These are phyloP conservation scores for Leptarthrus brevirostris DNA, from an alignment of 2,888 invertebrate species.

Conservation along the genomic window DNA sequence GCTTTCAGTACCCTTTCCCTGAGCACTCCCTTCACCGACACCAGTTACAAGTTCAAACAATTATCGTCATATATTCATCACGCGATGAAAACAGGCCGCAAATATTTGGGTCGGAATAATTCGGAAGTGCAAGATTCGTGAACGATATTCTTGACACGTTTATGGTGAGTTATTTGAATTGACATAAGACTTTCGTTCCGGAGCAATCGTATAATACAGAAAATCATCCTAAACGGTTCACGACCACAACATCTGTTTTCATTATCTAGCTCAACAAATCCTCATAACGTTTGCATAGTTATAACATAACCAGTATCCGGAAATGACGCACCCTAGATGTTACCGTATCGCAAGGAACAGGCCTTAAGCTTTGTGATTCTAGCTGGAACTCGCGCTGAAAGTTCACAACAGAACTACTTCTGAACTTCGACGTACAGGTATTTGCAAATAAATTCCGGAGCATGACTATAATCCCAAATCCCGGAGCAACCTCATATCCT, in stretches of 20 bases:
- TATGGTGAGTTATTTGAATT: constrained; percentile 9
- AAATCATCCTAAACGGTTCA: not conserved
- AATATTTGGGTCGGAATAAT: constrained; percentile 16
- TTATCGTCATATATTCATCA: not conserved
- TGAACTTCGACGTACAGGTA: constrained; percentile 2
- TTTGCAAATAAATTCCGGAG: constrained; percentile 28
- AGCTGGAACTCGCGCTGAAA: not conserved
- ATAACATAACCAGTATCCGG: constrained; percentile 9
- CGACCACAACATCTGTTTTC: constrained; percentile 26
- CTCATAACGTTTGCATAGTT: constrained; percentile 6
- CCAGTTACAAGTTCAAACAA: constrained; percentile 1
- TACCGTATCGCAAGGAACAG: not conserved
- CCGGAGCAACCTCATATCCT: constrained; percentile 29
- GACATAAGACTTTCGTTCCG: not conserved
- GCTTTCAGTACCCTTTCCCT: not conserved
- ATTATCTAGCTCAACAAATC: constrained; percentile 37
- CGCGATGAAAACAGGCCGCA: not conserved
- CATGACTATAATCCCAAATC: not conserved
- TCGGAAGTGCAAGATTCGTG: not conserved
- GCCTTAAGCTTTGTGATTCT: constrained; percentile 10
- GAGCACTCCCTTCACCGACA: not conserved
- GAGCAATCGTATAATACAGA: not conserved
- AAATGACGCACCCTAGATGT: not conserved
- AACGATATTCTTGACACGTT: constrained; percentile 6
- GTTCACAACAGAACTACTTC: not conserved